phyloP scores from a whole-genome alignment of 1,140 invertebrate species.

The Zeugodacus cucurbitae region DNA sequence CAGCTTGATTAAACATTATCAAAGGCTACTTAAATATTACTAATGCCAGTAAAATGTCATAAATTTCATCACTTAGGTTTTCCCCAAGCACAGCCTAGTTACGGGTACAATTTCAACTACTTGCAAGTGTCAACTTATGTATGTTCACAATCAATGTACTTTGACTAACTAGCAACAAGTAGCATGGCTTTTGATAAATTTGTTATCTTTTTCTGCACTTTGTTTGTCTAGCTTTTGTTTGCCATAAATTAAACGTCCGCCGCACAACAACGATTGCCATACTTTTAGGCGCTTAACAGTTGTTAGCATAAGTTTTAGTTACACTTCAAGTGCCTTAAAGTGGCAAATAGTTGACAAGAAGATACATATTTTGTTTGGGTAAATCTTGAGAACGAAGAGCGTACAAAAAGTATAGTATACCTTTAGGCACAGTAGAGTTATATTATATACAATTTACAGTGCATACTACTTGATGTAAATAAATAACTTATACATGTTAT shows the following conservation, averaged over 20 bases:
- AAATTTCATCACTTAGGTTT: background rate
- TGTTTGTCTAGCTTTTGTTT: background rate
- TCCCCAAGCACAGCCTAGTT: background rate
- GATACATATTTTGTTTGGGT: background rate
- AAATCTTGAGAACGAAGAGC: background rate
- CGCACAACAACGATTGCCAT: background rate
- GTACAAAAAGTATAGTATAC: background rate
- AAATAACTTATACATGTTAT: too few species aligned
- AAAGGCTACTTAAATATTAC: background rate
- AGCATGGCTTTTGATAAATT: background rate
- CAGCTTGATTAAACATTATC: background rate
- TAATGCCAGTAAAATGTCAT: background rate
- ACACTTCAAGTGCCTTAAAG: background rate
- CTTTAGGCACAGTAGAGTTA: background rate
- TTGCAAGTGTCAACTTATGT: background rate
- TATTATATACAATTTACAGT: too few species aligned
- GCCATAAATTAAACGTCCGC: background rate
- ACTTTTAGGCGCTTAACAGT: background rate
- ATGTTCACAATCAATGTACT: background rate
- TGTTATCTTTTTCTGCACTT: background rate
- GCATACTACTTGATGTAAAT: background rate
- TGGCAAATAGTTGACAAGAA: background rate
- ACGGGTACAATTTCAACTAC: background rate
- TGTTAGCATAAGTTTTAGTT: background rate
- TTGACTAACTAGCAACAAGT: background rate